Percentiles rank a stretch among this genome's conserved stretches.
Conservation (phyloP, 2,797 vertebrate genomes). For the Myotis daubentonii region DNA sequence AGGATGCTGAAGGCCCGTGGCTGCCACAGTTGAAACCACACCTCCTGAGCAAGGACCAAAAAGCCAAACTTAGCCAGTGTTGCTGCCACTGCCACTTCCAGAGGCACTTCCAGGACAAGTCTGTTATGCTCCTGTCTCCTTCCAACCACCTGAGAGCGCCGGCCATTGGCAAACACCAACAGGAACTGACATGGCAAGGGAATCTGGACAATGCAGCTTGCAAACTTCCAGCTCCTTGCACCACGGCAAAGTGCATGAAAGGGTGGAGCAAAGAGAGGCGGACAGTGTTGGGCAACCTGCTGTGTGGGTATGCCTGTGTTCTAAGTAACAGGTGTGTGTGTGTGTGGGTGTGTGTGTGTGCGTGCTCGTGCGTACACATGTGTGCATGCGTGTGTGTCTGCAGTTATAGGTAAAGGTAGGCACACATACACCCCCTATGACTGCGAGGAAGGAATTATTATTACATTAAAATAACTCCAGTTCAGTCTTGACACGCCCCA, state of each 20-base stretch:
- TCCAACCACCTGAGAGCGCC: neutral
- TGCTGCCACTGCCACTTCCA: neutral
- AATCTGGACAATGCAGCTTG: neutral
- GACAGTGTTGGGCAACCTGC: too few species aligned
- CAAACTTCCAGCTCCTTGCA: neutral
- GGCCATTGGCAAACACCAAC: neutral
- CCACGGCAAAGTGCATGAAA: neutral
- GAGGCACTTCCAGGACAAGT: neutral
- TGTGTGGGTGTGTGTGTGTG: too few species aligned
- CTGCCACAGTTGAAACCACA: neutral
- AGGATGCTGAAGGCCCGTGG: neutral
- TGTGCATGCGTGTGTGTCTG: neutral
- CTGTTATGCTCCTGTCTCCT: neutral
- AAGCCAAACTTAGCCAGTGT: neutral
- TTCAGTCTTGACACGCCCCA: neutral
- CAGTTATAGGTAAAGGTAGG: neutral
- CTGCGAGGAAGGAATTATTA: neutral
- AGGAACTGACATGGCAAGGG: neutral
- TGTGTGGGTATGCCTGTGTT: neutral
- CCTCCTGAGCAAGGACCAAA: neutral
- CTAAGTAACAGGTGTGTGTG: neutral
- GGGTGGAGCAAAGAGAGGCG: neutral
- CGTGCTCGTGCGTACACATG: neutral
- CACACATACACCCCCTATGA: neutral
- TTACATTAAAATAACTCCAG: neutral